Conservation (phyloP, 2,888 invertebrate species). For the Torymus aiolomorphi region DNA sequence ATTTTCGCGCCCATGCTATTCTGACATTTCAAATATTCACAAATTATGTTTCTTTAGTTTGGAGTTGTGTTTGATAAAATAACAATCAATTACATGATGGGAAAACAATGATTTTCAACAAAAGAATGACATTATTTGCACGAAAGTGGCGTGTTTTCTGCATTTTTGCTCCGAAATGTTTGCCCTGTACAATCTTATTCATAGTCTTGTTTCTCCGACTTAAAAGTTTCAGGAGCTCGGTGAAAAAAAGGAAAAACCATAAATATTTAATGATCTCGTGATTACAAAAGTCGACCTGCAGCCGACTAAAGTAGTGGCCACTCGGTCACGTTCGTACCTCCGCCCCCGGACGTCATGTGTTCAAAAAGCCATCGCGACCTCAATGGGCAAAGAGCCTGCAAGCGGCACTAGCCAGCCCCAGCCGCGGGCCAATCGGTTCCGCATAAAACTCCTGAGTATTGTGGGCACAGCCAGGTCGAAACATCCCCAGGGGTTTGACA, state of each 20-base stretch:
- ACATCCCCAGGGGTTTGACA: not conserved
- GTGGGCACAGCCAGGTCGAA: not conserved
- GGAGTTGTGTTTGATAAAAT: not conserved
- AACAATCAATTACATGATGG: too few species aligned
- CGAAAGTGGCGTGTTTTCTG: not conserved
- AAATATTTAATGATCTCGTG: too few species aligned
- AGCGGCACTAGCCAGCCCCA: too few species aligned
- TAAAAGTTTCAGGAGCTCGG: too few species aligned
- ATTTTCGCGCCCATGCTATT: conserved; percentile 23
- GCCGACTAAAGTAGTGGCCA: conserved; percentile 23
- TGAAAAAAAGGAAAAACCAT: too few species aligned
- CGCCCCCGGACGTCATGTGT: conserved; percentile 58
- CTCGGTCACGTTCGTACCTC: conserved; percentile 25
- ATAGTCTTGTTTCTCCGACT: too few species aligned
- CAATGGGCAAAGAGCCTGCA: not conserved
- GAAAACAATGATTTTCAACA: not conserved
- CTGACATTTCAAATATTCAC: too few species aligned
- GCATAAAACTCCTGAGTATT: not conserved
- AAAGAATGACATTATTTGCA: not conserved
- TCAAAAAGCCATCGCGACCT: conserved; percentile 39
- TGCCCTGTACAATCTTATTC: too few species aligned
- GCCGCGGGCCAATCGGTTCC: not conserved
- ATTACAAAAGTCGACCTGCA: not conserved
- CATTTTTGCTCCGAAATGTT: too few species aligned
- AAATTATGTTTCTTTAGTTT: too few species aligned